Percentiles rank a stretch among this genome's conserved stretches.
phyloP scores from a whole-genome alignment of 2,797 vertebrate species.

The Enteromius unitaeniatus region DNA sequence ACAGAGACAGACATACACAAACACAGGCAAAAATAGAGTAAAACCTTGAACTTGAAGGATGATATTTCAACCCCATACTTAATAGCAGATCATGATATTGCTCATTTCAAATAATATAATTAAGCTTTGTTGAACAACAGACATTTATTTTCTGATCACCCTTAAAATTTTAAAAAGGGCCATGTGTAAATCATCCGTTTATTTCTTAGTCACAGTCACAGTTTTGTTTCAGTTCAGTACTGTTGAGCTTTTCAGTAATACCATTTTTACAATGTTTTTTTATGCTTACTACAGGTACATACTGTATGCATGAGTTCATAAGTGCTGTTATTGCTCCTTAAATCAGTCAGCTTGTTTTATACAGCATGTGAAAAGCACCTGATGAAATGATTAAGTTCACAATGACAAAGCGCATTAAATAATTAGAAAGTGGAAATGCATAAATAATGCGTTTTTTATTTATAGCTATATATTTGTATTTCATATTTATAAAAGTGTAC shows the following conservation, averaged over 20 bases:
- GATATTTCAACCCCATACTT: background rate
- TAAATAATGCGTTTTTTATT: too few species aligned
- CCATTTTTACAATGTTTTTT: background rate
- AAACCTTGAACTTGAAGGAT: background rate
- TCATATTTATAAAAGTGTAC: background rate
- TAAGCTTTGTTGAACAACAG: background rate
- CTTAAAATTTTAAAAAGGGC: background rate
- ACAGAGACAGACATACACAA: background rate
- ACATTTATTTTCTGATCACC: background rate
- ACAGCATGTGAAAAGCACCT: background rate
- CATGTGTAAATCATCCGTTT: background rate
- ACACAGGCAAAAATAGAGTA: background rate
- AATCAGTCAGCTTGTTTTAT: background rate
- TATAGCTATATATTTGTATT: background rate
- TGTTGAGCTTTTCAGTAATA: background rate
- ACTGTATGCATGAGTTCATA: background rate
- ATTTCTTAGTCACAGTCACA: background rate
- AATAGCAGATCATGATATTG: background rate
- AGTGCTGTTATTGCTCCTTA: background rate
- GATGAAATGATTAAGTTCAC: background rate
- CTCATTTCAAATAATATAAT: background rate
- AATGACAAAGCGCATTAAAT: background rate
- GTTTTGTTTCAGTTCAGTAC: background rate
- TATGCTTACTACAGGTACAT: background rate
- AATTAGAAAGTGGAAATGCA: background rate